A percentile compares a stretch with the other conserved stretches of the same genome.
These are phyloP conservation scores for Branchipolynoe longqiensis DNA, from an alignment of 2,888 invertebrate genomes.

Conservation along the genomic window DNA sequence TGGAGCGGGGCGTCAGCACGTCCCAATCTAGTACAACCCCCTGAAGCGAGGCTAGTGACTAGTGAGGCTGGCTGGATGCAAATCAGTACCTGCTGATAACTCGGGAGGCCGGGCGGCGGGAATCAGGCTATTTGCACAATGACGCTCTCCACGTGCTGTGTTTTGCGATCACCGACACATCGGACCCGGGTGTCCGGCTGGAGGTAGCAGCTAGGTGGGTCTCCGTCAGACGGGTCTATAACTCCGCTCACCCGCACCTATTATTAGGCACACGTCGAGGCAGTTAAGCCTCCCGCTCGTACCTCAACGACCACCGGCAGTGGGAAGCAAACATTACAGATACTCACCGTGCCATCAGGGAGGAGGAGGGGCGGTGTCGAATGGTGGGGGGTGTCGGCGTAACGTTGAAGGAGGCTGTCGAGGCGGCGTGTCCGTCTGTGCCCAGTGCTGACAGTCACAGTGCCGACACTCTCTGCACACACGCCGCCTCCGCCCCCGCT, in stretches of 20 bases:
- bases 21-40: not conserved
- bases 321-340: not conserved
- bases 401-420: no score
- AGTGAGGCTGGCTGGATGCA: no score
- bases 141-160: slow-evolving; percentile 35
- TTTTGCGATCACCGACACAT: slow-evolving; percentile 14
- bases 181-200: not conserved
- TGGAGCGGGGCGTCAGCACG: no score
- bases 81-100: no score
- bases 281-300: no score
- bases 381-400: not conserved
- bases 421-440: not conserved
- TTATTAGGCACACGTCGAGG: slow-evolving; percentile 5
- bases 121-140: slow-evolving; percentile 4
- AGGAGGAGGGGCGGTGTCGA: not conserved
- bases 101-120: not conserved
- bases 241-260: no score
- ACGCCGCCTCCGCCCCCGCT: not conserved
- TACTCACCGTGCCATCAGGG: not conserved
- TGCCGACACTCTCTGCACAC: not conserved
- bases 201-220: not conserved
- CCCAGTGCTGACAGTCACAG: not conserved
- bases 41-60: no score
- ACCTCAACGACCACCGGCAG: not conserved
- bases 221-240: not conserved